Evolutionary conservation across 2,113 vertebrate species (phyloP).

Genomic region (Prunella fulvescens): DNA sequence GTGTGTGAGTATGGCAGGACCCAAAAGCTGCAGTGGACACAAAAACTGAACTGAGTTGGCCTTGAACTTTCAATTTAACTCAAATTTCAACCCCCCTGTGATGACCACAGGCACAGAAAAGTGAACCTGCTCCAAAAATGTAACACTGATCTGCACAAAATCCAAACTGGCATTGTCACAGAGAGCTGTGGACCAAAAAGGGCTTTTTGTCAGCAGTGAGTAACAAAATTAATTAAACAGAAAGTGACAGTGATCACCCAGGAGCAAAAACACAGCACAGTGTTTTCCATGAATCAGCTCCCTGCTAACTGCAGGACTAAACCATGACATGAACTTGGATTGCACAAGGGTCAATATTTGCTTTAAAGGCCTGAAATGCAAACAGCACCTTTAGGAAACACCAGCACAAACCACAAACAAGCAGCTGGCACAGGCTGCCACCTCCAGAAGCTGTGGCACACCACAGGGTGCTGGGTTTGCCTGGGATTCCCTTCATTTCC

Average conservation of each 20-base stretch:
- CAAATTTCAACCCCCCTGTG: neutral
- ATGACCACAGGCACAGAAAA: neutral
- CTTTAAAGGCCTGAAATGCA: neutral
- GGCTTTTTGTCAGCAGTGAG: neutral
- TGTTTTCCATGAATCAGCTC: neutral
- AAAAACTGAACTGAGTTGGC: neutral
- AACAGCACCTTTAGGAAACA: neutral
- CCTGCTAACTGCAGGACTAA: neutral
- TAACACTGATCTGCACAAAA: neutral
- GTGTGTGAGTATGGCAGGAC: neutral
- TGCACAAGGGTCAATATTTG: neutral
- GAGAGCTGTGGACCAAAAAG: neutral
- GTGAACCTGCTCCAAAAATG: neutral
- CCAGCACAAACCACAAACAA: neutral
- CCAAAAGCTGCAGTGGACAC: neutral
- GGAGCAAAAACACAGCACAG: neutral
- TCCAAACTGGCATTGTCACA: neutral
- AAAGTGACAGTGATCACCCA: neutral
- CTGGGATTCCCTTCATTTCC: neutral
- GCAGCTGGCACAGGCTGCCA: neutral
- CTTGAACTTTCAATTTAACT: neutral
- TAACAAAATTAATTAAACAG: neutral
- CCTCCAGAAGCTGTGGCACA: neutral
- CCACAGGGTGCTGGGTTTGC: neutral
- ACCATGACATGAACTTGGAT: neutral